A percentile compares a stretch with the other conserved stretches of the same genome.
These are phyloP conservation scores for Tanytarsus gracilentus DNA, from an alignment of 2,888 invertebrate genomes.

Conservation along the genomic window DNA sequence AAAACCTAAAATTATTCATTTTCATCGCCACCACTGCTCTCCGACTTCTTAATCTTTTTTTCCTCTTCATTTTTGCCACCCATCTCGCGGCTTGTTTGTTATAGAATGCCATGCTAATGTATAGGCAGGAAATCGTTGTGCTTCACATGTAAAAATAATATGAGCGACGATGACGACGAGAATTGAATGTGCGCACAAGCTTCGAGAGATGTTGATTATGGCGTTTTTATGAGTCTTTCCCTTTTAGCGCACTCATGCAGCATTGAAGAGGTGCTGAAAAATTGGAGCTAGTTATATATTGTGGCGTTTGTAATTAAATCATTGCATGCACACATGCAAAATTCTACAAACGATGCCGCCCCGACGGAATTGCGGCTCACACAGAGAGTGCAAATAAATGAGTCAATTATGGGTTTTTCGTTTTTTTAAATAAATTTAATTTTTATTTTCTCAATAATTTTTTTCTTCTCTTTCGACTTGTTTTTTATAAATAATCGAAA, in stretches of 20 bases:
- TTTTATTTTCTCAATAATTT: slow-evolving; percentile 15
- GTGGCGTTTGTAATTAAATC: slow-evolving; percentile 14
- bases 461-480: slow-evolving; percentile 10
- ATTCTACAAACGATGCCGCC: neutral
- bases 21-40: no score
- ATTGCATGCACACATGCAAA: neutral
- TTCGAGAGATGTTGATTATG: neutral
- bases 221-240: neutral
- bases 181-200: no score
- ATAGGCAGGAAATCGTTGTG: no score
- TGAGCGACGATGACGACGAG: no score
- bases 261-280: slow-evolving; percentile 23
- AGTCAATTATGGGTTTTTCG: neutral
- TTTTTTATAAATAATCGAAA: slow-evolving; percentile 11
- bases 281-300: slow-evolving; percentile 12
- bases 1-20: no score
- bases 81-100: no score
- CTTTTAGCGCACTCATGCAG: neutral
- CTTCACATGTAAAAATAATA: no score
- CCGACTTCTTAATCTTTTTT: no score
- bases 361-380: neutral
- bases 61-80: no score
- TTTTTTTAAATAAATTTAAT: slow-evolving; percentile 21
- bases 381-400: neutral
- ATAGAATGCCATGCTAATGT: no score